phyloP scores from a whole-genome alignment of 1,140 invertebrate species.

The Bombus superbus region DNA sequence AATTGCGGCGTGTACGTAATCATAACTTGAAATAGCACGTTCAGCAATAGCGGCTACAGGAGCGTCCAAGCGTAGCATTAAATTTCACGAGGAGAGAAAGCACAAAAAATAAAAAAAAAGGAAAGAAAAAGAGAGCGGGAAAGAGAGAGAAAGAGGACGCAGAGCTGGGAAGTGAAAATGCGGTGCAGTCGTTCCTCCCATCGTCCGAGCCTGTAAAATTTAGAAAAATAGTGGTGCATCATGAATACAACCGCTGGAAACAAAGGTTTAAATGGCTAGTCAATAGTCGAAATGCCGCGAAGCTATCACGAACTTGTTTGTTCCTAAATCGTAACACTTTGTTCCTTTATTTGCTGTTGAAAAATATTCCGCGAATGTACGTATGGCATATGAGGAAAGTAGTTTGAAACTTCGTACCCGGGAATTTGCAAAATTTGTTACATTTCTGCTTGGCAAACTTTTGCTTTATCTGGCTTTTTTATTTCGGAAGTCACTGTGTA shows the following conservation, averaged over 20 bases:
- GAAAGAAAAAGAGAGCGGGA: neutral
- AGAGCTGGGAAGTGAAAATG: conserved; percentile 19
- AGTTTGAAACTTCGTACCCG: neutral
- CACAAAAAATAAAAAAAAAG: neutral
- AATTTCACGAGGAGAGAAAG: conserved; percentile 64
- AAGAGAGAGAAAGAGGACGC: neutral
- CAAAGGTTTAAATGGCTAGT: neutral
- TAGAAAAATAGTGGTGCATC: conserved; percentile 38
- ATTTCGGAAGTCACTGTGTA: neutral
- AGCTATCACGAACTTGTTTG: too few relatives aligned
- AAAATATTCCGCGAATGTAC: neutral
- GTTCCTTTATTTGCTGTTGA: neutral
- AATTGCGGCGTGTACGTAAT: conserved; percentile 49
- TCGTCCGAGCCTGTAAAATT: conserved; percentile 18
- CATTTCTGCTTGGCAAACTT: neutral
- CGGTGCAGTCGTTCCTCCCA: conserved; percentile 20
- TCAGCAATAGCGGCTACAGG: conserved; percentile 36
- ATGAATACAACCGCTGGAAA: neutral
- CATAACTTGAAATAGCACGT: conserved; percentile 57
- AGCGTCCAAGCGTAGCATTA: conserved; percentile 72
- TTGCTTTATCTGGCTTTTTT: neutral
- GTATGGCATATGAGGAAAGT: neutral
- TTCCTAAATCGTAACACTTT: neutral
- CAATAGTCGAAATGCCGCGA: neutral
- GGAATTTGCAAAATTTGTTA: neutral